A percentile compares a stretch with the other conserved stretches of the same genome.
phyloP scores from a whole-genome alignment of 2,888 invertebrate genomes.

The Criorhina ranunculi region DNA sequence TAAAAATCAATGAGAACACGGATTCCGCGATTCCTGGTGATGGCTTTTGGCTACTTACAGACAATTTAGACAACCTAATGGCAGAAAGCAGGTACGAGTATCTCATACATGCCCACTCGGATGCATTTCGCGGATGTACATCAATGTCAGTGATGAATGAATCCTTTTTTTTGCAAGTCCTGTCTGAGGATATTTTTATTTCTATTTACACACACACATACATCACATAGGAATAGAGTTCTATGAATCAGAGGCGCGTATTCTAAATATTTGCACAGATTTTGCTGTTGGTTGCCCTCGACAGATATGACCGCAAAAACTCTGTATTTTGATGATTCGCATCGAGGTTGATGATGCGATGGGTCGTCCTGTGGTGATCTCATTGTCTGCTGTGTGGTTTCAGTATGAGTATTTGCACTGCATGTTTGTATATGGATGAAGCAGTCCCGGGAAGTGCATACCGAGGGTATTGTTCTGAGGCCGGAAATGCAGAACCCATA shows the following conservation, averaged over 20 bases:
- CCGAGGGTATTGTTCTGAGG: slow-evolving; percentile 62
- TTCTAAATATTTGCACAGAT: slow-evolving; percentile 75
- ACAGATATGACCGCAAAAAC: slow-evolving; percentile 57
- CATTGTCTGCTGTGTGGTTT: slow-evolving; percentile 64
- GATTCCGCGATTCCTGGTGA: slow-evolving; percentile 70
- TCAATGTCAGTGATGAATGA: slow-evolving; percentile 40
- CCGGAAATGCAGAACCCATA: slow-evolving; percentile 75
- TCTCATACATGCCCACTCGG: slow-evolving; percentile 29
- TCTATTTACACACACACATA: too few species aligned
- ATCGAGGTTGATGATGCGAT: slow-evolving; percentile 51
- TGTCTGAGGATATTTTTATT: slow-evolving; percentile 51
- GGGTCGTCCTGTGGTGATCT: slow-evolving; percentile 64
- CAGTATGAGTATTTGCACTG: slow-evolving; percentile 61
- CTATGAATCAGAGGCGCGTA: slow-evolving; percentile 52
- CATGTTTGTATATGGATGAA: slow-evolving; percentile 61
- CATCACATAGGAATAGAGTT: slow-evolving; percentile 27
- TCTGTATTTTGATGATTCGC: slow-evolving; percentile 64
- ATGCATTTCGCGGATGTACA: slow-evolving; percentile 53
- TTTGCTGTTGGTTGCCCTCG: slow-evolving; percentile 55
- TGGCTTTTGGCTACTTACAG: slow-evolving; percentile 67
- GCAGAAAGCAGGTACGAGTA: slow-evolving; percentile 26
- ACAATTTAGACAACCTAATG: slow-evolving; percentile 55
- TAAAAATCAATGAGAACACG: slow-evolving; percentile 75
- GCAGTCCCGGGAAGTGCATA: slow-evolving; percentile 40
- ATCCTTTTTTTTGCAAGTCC: slow-evolving; percentile 31